Evolutionary conservation across 2,888 invertebrate species (phyloP).

Genomic region (Linyphia triangularis): DNA sequence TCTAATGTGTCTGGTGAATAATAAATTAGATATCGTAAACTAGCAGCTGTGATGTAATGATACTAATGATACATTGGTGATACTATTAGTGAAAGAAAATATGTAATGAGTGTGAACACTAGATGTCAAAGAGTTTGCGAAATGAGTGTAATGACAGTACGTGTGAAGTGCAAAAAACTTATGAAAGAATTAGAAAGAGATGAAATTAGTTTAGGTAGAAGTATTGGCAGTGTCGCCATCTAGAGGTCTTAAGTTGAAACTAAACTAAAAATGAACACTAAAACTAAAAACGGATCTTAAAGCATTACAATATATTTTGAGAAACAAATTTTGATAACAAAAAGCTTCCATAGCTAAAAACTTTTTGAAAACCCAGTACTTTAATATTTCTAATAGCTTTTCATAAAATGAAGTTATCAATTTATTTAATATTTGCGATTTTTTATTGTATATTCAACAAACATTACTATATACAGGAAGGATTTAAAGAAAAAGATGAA

Average conservation of each 20-base stretch:
- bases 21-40: background rate
- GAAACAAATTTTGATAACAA: background rate
- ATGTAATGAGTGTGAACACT: background rate
- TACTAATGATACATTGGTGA: background rate
- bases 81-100: background rate
- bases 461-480: too few relatives aligned
- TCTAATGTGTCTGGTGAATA: background rate
- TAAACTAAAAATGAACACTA: background rate
- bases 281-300: background rate
- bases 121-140: background rate
- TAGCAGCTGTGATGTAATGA: background rate
- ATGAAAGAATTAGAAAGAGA: background rate
- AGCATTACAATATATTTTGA: background rate
- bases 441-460: too few relatives aligned
- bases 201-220: background rate
- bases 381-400: too few relatives aligned
- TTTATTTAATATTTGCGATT: too few relatives aligned
- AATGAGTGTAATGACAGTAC: background rate
- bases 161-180: background rate
- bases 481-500: too few relatives aligned
- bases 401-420: too few relatives aligned
- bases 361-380: too few relatives aligned
- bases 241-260: background rate
- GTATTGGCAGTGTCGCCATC: background rate
- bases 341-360: too few relatives aligned